Conservation (phyloP, 2,797 vertebrate genomes). For the Ctenochaetus hawaiiensis region DNA sequence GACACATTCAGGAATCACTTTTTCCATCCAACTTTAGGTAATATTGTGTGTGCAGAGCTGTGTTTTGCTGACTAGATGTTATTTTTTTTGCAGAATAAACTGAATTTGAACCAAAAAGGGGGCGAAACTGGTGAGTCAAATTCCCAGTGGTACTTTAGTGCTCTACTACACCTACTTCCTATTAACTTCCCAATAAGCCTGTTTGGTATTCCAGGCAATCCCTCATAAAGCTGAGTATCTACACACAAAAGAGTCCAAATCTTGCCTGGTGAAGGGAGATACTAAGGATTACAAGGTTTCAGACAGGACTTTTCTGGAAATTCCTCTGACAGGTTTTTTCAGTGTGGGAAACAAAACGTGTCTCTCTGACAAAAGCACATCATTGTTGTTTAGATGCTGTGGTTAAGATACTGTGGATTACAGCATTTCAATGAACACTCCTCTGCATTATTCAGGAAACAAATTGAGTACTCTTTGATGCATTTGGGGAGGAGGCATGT, state of each 20-base stretch:
- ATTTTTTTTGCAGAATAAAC: constrained; percentile 34
- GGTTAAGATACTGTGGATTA: constrained; percentile 26
- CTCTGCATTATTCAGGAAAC: constrained; percentile 51
- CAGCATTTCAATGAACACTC: constrained; percentile 36
- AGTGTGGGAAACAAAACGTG: constrained; percentile 20
- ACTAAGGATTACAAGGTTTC: constrained; percentile 43
- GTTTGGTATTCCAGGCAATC: constrained; percentile 35
- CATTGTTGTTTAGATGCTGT: background rate
- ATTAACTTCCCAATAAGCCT: constrained; percentile 37
- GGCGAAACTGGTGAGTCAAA: background rate
- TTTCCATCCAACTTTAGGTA: constrained; percentile 14
- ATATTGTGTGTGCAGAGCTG: background rate
- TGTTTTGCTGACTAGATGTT: background rate
- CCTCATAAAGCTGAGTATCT: constrained; percentile 14
- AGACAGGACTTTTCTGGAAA: constrained; percentile 48
- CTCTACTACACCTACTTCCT: constrained; percentile 33
- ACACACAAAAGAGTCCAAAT: background rate
- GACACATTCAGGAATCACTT: constrained; percentile 7
- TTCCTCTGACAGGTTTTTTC: constrained; percentile 27
- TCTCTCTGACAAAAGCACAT: constrained; percentile 35
- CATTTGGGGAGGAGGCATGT: constrained; percentile 21
- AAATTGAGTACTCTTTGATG: constrained; percentile 35
- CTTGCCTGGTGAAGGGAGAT: constrained; percentile 48
- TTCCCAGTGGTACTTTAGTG: constrained; percentile 14
- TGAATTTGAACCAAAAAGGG: constrained; percentile 20